Evolutionary conservation across 2,113 vertebrate species (phyloP).

Genomic region (Tautogolabrus adspersus): DNA sequence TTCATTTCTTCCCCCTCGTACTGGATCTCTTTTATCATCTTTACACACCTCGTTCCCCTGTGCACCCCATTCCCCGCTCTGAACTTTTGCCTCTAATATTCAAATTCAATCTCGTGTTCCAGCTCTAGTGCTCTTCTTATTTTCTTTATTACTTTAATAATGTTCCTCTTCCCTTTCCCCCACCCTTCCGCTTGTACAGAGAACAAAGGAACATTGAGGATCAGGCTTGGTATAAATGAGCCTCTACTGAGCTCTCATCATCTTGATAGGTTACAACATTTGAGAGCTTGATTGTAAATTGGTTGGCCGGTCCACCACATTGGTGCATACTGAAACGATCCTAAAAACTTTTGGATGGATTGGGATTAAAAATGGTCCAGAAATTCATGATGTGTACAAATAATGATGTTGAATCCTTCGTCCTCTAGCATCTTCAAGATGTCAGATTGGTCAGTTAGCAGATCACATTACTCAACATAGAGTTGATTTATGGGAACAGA

Average conservation of each 20-base stretch:
- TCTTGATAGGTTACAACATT: slow-evolving; percentile 17
- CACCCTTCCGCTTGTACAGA: slow-evolving; percentile 12
- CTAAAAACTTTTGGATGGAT: no score
- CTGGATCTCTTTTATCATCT: slow-evolving; percentile 40
- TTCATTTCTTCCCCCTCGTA: slow-evolving; percentile 6
- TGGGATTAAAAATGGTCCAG: no score
- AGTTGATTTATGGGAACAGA: no score
- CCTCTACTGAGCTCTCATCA: slow-evolving; percentile 13
- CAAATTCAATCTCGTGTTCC: slow-evolving; percentile 37
- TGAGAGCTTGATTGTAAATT: neutral
- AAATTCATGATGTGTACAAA: no score
- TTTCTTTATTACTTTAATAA: slow-evolving; percentile 40
- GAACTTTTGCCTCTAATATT: slow-evolving; percentile 48
- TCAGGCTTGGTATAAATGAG: neutral
- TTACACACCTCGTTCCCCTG: slow-evolving; percentile 21
- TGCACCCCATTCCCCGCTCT: slow-evolving; percentile 14
- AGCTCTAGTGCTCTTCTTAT: slow-evolving; percentile 17
- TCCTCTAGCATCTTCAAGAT: no score
- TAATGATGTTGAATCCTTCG: no score
- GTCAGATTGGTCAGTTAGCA: no score
- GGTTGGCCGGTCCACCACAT: neutral
- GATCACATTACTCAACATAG: no score
- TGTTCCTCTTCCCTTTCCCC: neutral
- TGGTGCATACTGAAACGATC: neutral
- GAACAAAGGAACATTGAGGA: neutral